Percentiles rank a stretch among this genome's conserved stretches.
phyloP scores from a whole-genome alignment of 1,140 invertebrate genomes.

The Arctopsyche grandis region DNA sequence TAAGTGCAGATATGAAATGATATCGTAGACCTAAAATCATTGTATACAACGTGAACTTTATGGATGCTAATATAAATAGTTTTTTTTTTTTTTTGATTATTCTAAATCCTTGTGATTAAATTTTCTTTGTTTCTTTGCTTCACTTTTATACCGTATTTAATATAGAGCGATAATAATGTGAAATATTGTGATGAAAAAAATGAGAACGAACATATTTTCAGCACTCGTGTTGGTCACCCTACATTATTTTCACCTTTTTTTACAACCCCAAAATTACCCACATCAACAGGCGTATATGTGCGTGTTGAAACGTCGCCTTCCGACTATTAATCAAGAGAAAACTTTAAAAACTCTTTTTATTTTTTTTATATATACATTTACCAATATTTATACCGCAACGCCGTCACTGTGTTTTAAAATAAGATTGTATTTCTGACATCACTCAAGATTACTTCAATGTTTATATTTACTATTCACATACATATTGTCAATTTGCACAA shows the following conservation, averaged over 20 bases:
- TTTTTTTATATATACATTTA: background rate
- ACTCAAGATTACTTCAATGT: no score
- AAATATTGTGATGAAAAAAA: background rate
- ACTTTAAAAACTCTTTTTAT: slow-evolving; percentile 14
- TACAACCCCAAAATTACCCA: slow-evolving; percentile 14
- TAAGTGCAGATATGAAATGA: no score
- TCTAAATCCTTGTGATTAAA: background rate
- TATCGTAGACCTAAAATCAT: no score
- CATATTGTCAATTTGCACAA: no score
- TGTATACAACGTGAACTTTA: no score
- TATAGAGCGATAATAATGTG: no score
- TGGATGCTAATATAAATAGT: no score
- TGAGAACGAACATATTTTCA: background rate
- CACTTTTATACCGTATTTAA: background rate
- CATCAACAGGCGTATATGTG: background rate
- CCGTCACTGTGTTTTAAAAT: no score
- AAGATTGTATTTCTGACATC: no score
- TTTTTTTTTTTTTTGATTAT: no score
- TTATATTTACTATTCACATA: no score
- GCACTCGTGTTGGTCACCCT: background rate
- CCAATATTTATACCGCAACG: no score
- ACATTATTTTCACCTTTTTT: background rate
- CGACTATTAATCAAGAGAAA: slow-evolving; percentile 4
- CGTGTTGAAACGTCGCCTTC: background rate
- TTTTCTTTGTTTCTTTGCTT: slow-evolving; percentile 17